phyloP scores from a whole-genome alignment of 2,797 vertebrate genomes.

The Esox masquinongy region DNA sequence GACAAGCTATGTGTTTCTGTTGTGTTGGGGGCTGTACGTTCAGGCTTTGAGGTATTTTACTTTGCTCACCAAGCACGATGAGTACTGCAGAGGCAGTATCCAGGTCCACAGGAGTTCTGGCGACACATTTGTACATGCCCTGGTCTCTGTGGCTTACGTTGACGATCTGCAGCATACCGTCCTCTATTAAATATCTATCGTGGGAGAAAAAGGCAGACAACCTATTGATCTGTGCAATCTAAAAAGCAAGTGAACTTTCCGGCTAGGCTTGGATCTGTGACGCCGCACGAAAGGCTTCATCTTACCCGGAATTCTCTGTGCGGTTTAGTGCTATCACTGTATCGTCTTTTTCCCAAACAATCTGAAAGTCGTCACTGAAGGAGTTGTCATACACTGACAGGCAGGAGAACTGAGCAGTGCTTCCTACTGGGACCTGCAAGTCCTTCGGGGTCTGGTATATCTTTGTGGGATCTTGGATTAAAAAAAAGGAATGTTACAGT shows the following conservation, averaged over 20 bases:
- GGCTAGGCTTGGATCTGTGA: slow-evolving; percentile 25
- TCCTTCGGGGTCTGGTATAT: slow-evolving; percentile 78
- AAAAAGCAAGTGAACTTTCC: slow-evolving; percentile 31
- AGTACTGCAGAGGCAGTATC: slow-evolving; percentile 70
- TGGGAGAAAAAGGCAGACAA: slow-evolving; percentile 25
- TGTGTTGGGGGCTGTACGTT: slow-evolving; percentile 6
- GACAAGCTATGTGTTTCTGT: slow-evolving; percentile 24
- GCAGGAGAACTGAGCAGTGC: slow-evolving; percentile 82
- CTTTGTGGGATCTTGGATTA: slow-evolving; percentile 85
- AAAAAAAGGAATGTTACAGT: slow-evolving; percentile 9
- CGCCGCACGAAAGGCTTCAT: slow-evolving; percentile 12
- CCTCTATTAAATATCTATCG: slow-evolving; percentile 82
- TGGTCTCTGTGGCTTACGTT: slow-evolving; percentile 83
- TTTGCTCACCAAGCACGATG: slow-evolving; percentile 84
- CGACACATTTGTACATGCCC: slow-evolving; percentile 86
- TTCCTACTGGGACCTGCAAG: slow-evolving; percentile 79
- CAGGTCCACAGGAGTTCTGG: slow-evolving; percentile 81
- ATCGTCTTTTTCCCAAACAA: slow-evolving; percentile 89
- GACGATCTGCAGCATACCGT: slow-evolving; percentile 81
- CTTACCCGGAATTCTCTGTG: slow-evolving; percentile 82
- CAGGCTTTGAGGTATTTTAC: not conserved
- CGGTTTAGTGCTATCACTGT: slow-evolving; percentile 75
- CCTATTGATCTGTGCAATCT: slow-evolving; percentile 9
- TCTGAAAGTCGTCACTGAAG: slow-evolving; percentile 82
- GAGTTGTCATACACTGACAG: slow-evolving; percentile 83